These are phyloP conservation scores for Murina feae DNA, from an alignment of 2,113 vertebrate genomes.

Conservation along the genomic window DNA sequence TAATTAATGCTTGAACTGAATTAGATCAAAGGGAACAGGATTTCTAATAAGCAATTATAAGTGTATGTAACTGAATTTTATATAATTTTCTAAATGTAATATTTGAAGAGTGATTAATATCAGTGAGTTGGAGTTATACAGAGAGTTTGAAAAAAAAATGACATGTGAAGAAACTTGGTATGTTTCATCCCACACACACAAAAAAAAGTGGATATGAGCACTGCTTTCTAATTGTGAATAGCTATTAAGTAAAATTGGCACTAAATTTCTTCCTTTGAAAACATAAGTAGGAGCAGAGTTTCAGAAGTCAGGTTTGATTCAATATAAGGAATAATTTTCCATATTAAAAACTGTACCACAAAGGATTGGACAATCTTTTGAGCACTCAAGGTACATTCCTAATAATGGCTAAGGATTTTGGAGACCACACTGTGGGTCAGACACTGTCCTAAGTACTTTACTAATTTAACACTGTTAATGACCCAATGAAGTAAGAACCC, in stretches of 20 bases:
- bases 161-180: not conserved
- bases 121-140: not conserved
- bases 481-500: not conserved
- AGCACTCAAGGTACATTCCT: not conserved
- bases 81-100: not conserved
- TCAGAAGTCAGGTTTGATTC: not conserved
- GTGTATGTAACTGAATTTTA: not conserved
- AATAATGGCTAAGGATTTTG: not conserved
- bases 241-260: not conserved
- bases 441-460: not conserved
- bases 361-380: not conserved
- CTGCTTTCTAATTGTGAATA: not conserved
- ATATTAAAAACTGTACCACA: not conserved
- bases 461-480: not conserved
- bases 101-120: not conserved
- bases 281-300: not conserved
- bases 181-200: not conserved
- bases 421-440: not conserved
- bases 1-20: not conserved
- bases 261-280: not conserved
- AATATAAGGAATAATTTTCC: not conserved
- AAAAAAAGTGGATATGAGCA: not conserved
- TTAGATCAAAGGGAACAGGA: not conserved
- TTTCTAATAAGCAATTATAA: not conserved
- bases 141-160: not conserved